phyloP scores from a whole-genome alignment of 37 sponge, comb jelly and placozoan species.

The Aplysina aerophoba region DNA sequence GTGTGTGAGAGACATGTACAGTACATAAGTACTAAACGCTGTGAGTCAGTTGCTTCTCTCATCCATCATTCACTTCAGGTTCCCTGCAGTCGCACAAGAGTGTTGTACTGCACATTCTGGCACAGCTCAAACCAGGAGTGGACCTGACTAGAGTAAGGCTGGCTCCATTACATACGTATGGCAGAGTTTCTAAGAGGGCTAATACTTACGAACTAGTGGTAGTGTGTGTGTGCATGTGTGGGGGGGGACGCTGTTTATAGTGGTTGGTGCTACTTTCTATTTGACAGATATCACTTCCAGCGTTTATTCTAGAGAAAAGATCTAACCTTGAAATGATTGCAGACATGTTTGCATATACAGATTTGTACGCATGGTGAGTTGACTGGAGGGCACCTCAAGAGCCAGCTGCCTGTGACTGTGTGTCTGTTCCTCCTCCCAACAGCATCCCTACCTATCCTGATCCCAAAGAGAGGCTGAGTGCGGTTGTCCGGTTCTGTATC shows the following conservation, averaged over 20 bases:
- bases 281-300: conserved; percentile 62
- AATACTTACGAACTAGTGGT: background rate
- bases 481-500: background rate
- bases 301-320: conserved; percentile 81
- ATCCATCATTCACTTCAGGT: background rate
- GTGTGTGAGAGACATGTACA: too few species aligned
- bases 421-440: background rate
- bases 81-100: conserved; percentile 42
- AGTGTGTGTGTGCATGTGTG: too few species aligned
- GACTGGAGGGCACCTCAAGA: background rate
- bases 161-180: background rate
- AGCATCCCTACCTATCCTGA: conserved; percentile 7
- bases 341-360: conserved; percentile 78
- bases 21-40: too few species aligned
- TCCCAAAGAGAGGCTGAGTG: background rate
- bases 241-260: background rate
- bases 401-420: too few species aligned
- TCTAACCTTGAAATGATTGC: conserved; percentile 85
- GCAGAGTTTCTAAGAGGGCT: background rate
- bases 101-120: conserved; percentile 74
- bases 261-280: background rate
- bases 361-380: conserved; percentile 64
- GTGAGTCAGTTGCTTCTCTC: too few species aligned
- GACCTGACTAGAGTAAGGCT: conserved; percentile 70
- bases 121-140: conserved; percentile 80